phyloP scores from a whole-genome alignment of 2,113 vertebrate species.

The Martes martes region DNA sequence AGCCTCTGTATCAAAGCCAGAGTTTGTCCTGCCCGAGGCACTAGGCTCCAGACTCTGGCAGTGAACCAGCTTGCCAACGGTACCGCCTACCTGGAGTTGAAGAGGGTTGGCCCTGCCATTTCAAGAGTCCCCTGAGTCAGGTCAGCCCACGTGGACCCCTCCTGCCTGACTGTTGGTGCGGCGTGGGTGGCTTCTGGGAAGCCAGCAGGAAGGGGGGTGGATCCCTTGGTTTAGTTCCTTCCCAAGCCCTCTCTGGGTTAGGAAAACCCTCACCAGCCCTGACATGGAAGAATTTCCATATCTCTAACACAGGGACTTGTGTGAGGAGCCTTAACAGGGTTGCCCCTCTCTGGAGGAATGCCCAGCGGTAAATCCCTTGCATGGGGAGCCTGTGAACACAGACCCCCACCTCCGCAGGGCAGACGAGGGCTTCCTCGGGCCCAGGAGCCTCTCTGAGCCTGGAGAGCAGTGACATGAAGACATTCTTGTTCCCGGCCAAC shows the following conservation, averaged over 20 bases:
- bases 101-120: neutral
- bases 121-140: neutral
- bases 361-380: neutral
- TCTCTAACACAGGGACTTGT: neutral
- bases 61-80: neutral
- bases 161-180: neutral
- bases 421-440: neutral
- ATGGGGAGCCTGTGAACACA: neutral
- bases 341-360: neutral
- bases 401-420: neutral
- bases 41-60: neutral
- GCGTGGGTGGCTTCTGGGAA: neutral
- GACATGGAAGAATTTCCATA: neutral
- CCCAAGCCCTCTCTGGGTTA: neutral
- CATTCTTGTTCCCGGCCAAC: neutral
- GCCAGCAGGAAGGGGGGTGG: neutral
- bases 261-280: neutral
- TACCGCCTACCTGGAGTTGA: neutral
- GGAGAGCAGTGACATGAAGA: neutral
- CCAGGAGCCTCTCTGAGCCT: neutral
- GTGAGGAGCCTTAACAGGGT: neutral
- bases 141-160: neutral
- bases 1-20: neutral
- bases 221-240: neutral
- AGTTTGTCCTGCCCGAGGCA: neutral